Conservation (phyloP, 2,113 vertebrate genomes). For the Phrynocephalus versicolor region DNA sequence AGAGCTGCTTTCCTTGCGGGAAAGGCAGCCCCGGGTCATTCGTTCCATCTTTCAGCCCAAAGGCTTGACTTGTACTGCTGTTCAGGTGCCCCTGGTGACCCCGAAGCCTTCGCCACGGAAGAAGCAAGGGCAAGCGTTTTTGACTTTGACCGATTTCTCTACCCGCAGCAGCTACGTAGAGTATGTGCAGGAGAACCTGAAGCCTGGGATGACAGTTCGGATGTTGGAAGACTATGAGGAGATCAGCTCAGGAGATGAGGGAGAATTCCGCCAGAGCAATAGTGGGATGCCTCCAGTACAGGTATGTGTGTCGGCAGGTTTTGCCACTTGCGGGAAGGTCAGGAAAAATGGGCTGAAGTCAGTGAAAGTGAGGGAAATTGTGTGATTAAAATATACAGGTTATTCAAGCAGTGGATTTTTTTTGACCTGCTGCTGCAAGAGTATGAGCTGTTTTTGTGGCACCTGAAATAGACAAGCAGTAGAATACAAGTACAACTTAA, state of each 20-base stretch:
- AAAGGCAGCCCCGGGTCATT: slow-evolving; percentile 52
- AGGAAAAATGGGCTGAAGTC: too few relatives aligned
- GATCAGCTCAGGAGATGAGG: slow-evolving; percentile 81
- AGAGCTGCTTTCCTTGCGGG: background rate
- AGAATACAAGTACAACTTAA: too few relatives aligned
- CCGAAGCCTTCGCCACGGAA: slow-evolving; percentile 63
- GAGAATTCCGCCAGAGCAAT: slow-evolving; percentile 88
- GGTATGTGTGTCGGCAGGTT: slow-evolving; percentile 69
- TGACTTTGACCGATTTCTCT: slow-evolving; percentile 78
- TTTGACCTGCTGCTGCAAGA: too few relatives aligned
- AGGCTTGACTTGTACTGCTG: slow-evolving; percentile 41
- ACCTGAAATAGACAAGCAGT: too few relatives aligned
- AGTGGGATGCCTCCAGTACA: slow-evolving; percentile 83
- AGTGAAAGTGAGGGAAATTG: too few relatives aligned
- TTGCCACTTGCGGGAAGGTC: too few relatives aligned
- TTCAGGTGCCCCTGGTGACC: slow-evolving; percentile 30
- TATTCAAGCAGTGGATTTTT: too few relatives aligned
- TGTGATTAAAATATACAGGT: too few relatives aligned
- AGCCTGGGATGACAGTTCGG: slow-evolving; percentile 85
- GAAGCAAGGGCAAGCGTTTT: slow-evolving; percentile 75
- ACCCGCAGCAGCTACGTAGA: slow-evolving; percentile 83
- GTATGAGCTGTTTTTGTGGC: too few relatives aligned
- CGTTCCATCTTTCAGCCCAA: slow-evolving; percentile 89
- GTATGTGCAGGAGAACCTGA: slow-evolving; percentile 86
- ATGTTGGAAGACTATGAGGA: slow-evolving; percentile 90